A percentile compares a stretch with the other conserved stretches of the same genome.
phyloP scores from a whole-genome alignment of 2,888 invertebrate genomes.

The Tenthredo amoena region DNA sequence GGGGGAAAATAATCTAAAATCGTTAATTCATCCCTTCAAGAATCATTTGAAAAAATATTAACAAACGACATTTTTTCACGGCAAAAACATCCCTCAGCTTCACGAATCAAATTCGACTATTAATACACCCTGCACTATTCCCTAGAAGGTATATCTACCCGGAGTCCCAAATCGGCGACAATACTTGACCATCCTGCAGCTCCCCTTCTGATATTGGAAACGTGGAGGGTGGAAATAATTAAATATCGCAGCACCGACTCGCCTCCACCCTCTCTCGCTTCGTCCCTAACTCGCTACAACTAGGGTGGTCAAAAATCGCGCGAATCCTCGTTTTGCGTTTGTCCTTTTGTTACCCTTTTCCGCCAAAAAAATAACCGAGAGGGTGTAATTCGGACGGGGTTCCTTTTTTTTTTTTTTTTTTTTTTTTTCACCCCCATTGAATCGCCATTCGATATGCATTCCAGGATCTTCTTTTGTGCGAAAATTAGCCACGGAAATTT shows the following conservation, averaged over 20 bases:
- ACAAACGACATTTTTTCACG: not conserved
- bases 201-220: conserved; percentile 52
- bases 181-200: conserved; percentile 35
- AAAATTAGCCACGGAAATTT: not conserved
- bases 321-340: not conserved
- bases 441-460: not conserved
- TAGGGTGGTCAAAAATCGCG: not conserved
- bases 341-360: not conserved
- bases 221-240: conserved; percentile 54
- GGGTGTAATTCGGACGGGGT: not conserved
- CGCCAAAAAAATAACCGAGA: too few relatives aligned
- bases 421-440: not conserved
- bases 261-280: conserved; percentile 12
- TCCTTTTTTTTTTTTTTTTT: accelerated
- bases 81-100: not conserved
- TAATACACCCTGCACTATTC: not conserved
- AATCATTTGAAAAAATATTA: not conserved
- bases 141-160: not conserved
- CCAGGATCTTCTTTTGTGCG: not conserved
- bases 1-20: not conserved
- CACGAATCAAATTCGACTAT: not conserved
- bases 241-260: conserved; percentile 53
- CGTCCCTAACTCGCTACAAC: conserved; percentile 21
- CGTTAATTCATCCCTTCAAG: not conserved
- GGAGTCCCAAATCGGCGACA: conserved; percentile 27